Percentiles rank a stretch among this genome's conserved stretches.
Conservation (phyloP, 2,888 invertebrate species). For the Miltochrista miniata region DNA sequence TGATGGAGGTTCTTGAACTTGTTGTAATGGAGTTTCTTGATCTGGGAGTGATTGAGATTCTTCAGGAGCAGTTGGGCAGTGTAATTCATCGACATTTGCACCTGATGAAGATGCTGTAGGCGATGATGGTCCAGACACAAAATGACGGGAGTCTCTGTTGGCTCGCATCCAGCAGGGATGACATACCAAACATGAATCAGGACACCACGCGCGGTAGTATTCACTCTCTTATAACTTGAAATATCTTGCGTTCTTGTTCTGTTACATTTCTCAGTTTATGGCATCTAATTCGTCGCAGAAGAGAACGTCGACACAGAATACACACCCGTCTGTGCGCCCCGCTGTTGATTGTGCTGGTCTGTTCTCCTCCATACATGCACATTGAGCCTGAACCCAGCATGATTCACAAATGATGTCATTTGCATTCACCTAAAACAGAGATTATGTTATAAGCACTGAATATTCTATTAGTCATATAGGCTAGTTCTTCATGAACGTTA, state of each 20-base stretch:
- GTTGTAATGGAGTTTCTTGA: too few relatives aligned
- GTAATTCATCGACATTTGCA: background rate
- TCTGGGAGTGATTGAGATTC: background rate
- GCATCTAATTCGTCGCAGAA: background rate
- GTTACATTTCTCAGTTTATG: background rate
- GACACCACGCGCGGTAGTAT: background rate
- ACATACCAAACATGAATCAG: background rate
- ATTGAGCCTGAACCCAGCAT: background rate
- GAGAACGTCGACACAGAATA: background rate
- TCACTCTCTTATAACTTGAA: background rate
- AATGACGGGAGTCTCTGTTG: background rate
- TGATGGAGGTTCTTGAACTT: background rate
- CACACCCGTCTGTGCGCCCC: background rate
- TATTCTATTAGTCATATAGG: background rate
- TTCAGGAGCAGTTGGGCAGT: background rate
- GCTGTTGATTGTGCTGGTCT: background rate
- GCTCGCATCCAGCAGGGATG: background rate
- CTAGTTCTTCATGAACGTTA: background rate
- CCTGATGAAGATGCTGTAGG: background rate
- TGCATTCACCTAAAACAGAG: background rate
- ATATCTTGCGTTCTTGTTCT: background rate
- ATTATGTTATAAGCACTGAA: constrained; percentile 1
- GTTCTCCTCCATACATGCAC: background rate
- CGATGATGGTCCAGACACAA: background rate
- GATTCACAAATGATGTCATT: background rate